Evolutionary conservation across 1,140 invertebrate species (phyloP), one percentile per base, ranked within the genome.

Genomic region (Galleria mellonella): DNA sequence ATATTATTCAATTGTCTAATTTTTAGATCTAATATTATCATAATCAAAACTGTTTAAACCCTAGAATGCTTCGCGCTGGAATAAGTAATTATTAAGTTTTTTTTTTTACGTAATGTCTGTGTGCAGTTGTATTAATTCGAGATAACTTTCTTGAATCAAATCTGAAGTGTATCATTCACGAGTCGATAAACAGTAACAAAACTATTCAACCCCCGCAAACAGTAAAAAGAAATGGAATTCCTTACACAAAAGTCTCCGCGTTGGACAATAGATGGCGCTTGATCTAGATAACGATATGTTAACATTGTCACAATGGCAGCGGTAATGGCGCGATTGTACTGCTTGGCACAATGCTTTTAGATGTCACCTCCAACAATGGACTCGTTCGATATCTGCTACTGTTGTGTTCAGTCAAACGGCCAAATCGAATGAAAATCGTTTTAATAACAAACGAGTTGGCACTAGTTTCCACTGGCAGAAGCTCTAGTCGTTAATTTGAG

Each of bases 221-320:
- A 33, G 42, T 54, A 49, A 51, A 59, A 57, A 60, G 43, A 40
- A 60, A 63, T 43, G 47, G 53, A 37, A 67, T 71, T 67, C 64
- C 17, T 63, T 67, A 60, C 62, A 75, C 70, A 79, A 81, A 78
- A 79, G 72, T 83, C 68, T 65, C 54, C 50, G 52, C 36, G 39
- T 37, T 62, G 76, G 68, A 83, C 79, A 82, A 82, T 79, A 83
- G 79, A 83, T 83, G 79, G 77, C 77, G 79, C 72, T 83, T 78
- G 79, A 83, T 83, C 72, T 64, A 72, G 79, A 83, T 83, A 83
- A 79, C 75, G 77, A 83, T 82, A 82, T 82, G 79, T 82, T 79
- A 83, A 82, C 79, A 82, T 77, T 79, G 79, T 79, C 72, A 83
- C 79, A 83, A 83, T 76, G 66, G 76, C 66, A 6, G 67, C 74